Base-by-base conservation (phyloP, 2,113 vertebrate genomes). In the Aegotheles bennettii region DNA sequence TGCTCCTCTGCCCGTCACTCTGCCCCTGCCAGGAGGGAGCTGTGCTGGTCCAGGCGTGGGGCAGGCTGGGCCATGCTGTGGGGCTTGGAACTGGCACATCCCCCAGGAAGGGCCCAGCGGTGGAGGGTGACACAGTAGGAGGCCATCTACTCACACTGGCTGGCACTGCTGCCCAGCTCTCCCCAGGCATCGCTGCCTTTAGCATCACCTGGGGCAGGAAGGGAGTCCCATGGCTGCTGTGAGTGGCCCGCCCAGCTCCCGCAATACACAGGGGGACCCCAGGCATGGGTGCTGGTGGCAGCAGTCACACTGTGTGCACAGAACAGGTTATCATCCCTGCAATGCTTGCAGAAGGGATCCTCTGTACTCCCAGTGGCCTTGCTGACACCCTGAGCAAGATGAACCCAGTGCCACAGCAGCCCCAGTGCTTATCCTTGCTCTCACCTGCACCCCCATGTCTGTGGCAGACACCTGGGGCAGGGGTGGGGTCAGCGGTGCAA, bases 361-460 rank as follows among this genome's bases (percentile, higher is more conserved):
- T 31, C 53, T 47, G 42, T 61, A 43, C 21, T 15, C 19, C 9
- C 33, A 19, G 28, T 4, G 28, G 45, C 45, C 59, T 60, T 1
- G 1, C 51, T 77, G 51, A 33, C n/a, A 47, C 15, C 18, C 65
- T 48, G 51, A 93, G 19, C 38, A 31, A 64, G 26, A 33, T 10
- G 31, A 74, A 48, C 18, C 4, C 45, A 48, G 33, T 0, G 0
- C 38, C 1, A 1, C 60, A 74, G 74, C 59, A 88, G 65, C 35
- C 28, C 28, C 1, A 1, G 51, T 36, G 31, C 28, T 31, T 21
- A 12, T n/a, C 36, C 7, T 40, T 45, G 43, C 24, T 64, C 40
- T 40, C 42, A 85, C 7, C 8, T 0, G 0, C 19, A 25, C 4
- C 9, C 28, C 15, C 23, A 14, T 7, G 13, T 43, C 48, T 82